Evolutionary conservation across 2,113 vertebrate genomes (phyloP), one percentile per base, ranked within the genome.

Genomic region (Xenopus borealis): DNA sequence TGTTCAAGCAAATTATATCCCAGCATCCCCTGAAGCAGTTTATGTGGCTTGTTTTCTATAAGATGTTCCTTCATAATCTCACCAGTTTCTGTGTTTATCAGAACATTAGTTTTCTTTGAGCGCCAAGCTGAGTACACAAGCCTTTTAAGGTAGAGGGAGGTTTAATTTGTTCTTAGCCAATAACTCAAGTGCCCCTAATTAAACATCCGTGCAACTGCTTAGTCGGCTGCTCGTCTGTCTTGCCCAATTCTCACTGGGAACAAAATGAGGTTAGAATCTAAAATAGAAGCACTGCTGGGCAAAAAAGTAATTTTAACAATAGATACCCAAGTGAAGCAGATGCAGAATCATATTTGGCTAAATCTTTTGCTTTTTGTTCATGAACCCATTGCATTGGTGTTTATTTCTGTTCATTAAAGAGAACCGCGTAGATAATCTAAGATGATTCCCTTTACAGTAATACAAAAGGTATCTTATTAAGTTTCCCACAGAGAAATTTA

Each of bases 31-130:
- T 13, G 58, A 50, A 66, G 13, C 68, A 61, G 19, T 20, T 82
- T 86, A 84, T 82, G 78, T 83, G 79, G 78, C 74, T 83, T 62
- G 18, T 79, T 76, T 75, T 0, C 44, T 75, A 75, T 83, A 84
- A 81, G 71, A 72, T 62, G 79, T 78, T 81, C 80, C 75, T 83
- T 55, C 16, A n/a, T 55, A 12, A 7, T 55, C 53, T 55, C 53
- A 55, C 50, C 17, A 12, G 47, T 81, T 84, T 82, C 27, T 83
- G 71, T 79, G 50, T 76, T 83, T 80, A 72, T 73, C 63, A 67
- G 78, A 68, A 52, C 1, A 72, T 19, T 69, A 16, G 80, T 85
- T 85, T 52, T 84, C 69, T 53, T 83, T 80, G 0, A 72, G 46
- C 72, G 75, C 65, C 0, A 0, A 83, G 62, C 44, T 79, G 30